Evolutionary conservation across 1,140 invertebrate genomes (phyloP).

Genomic region (Drosophila carrolli): DNA sequence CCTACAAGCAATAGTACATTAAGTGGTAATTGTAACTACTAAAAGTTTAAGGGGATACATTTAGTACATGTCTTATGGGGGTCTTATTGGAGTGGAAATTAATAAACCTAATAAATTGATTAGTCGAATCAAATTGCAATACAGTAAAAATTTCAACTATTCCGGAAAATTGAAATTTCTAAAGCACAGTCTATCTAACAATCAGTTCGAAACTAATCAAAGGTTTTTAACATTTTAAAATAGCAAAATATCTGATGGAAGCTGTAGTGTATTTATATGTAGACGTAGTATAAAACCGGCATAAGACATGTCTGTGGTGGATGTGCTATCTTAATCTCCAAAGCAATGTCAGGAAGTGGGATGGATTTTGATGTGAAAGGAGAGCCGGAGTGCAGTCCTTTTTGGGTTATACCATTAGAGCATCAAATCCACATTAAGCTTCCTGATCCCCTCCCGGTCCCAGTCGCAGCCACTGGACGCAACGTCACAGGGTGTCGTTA

Average conservation of each 20-base stretch:
- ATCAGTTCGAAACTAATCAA: not conserved
- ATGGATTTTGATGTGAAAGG: slow-evolving; percentile 1
- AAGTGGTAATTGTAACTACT: slow-evolving; percentile 42
- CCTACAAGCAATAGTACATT: slow-evolving; percentile 41
- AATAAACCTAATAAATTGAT: not conserved
- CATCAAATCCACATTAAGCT: slow-evolving; percentile 2
- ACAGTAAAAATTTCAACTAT: not conserved
- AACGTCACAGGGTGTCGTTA: slow-evolving; percentile 79
- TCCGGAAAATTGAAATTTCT: slow-evolving; percentile 2
- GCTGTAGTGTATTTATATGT: slow-evolving; percentile 2
- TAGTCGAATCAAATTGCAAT: not conserved
- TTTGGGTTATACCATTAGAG: slow-evolving; percentile 6
- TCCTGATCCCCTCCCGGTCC: slow-evolving; percentile 23
- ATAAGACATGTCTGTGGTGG: slow-evolving; percentile 24
- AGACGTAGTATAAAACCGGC: slow-evolving; percentile 17
- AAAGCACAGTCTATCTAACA: not conserved
- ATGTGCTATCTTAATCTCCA: slow-evolving; percentile 1
- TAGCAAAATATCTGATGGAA: not conserved
- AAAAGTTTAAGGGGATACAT: slow-evolving; percentile 24
- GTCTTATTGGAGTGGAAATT: slow-evolving; percentile 4
- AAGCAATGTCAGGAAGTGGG: not conserved
- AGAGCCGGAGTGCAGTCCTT: not conserved
- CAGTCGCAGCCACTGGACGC: slow-evolving; percentile 32
- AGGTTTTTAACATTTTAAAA: not conserved
- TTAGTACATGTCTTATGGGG: slow-evolving; percentile 25